Conservation (phyloP, 2,797 vertebrate genomes). For the Pangasius macronema region DNA sequence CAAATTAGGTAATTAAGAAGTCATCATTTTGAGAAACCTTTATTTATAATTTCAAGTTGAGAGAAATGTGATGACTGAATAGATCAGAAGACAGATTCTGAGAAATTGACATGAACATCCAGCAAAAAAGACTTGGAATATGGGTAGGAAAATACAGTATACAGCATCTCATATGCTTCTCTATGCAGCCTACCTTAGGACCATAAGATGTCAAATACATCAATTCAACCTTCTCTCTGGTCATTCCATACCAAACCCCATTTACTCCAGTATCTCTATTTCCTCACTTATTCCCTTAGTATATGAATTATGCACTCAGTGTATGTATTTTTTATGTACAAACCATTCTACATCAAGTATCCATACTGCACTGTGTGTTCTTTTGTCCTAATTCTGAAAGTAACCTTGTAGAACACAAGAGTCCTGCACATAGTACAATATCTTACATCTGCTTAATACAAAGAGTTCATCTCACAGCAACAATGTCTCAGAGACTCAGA, state of each 20-base stretch:
- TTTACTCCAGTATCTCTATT: not conserved
- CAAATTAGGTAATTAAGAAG: not conserved
- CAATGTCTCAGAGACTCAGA: not conserved
- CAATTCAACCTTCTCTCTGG: not conserved
- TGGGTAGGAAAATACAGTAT: not conserved
- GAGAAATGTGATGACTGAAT: not conserved
- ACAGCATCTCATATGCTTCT: not conserved
- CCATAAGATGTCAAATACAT: not conserved
- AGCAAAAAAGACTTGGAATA: not conserved
- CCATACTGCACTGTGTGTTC: not conserved
- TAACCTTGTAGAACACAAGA: not conserved
- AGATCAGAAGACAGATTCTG: not conserved
- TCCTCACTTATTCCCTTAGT: not conserved
- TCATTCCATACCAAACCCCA: not conserved
- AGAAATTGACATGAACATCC: not conserved
- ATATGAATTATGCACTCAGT: not conserved
- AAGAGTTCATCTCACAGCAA: slow-evolving; percentile 1
- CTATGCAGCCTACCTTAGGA: not conserved
- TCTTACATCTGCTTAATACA: not conserved
- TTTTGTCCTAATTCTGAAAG: not conserved
- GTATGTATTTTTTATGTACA: slow-evolving; percentile 2
- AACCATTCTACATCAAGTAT: not conserved
- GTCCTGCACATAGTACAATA: not conserved
- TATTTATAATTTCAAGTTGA: not conserved
- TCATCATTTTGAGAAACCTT: not conserved